Conservation (phyloP, 1,140 invertebrate genomes). For the Lordiphosa stackelbergi region DNA sequence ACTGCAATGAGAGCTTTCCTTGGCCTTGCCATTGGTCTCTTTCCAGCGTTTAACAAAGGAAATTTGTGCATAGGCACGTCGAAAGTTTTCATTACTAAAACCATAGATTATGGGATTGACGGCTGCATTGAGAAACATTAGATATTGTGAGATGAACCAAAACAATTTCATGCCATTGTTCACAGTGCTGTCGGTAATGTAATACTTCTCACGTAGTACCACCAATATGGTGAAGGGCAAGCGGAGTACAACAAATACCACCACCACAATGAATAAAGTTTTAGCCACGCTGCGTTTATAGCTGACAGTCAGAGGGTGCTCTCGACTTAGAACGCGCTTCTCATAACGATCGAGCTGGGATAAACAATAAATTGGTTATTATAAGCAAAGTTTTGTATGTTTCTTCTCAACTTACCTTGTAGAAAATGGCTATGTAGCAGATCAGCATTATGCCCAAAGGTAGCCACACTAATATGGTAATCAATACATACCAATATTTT, state of each 20-base stretch:
- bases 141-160: slow-evolving; percentile 83
- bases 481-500: slow-evolving; percentile 86
- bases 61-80: slow-evolving; percentile 79
- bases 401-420: slow-evolving; percentile 78
- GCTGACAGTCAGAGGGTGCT: slow-evolving; percentile 79
- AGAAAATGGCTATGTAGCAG: slow-evolving; percentile 82
- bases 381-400: too few species aligned
- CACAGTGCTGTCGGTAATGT: slow-evolving; percentile 64
- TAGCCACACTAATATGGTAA: slow-evolving; percentile 84
- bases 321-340: slow-evolving; percentile 78
- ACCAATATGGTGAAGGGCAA: slow-evolving; percentile 84
- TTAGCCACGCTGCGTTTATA: slow-evolving; percentile 83
- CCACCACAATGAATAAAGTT: slow-evolving; percentile 83
- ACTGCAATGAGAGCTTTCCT: slow-evolving; percentile 27
- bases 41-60: slow-evolving; percentile 35
- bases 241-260: slow-evolving; percentile 83
- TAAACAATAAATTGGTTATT: background rate
- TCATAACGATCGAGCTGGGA: slow-evolving; percentile 81
- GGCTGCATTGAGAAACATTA: slow-evolving; percentile 84
- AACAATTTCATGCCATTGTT: slow-evolving; percentile 79
- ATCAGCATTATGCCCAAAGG: slow-evolving; percentile 84
- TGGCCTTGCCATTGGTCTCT: slow-evolving; percentile 1
- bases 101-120: slow-evolving; percentile 87
- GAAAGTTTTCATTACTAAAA: slow-evolving; percentile 83
- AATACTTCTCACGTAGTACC: slow-evolving; percentile 80